Conservation (phyloP, 2,113 vertebrate genomes). For the Dasyornis broadbenti region DNA sequence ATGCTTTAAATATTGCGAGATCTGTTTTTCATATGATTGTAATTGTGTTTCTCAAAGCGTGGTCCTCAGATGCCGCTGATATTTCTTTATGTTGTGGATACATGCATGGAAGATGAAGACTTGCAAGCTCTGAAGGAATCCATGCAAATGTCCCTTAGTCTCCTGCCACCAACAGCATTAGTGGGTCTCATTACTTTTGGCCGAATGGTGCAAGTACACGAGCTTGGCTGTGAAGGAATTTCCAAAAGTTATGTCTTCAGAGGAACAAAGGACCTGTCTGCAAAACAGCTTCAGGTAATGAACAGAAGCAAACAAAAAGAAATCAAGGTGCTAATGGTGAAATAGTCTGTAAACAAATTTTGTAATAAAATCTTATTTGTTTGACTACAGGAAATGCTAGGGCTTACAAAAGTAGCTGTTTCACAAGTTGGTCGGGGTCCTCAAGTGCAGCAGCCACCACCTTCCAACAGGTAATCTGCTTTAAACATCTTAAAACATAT, state of each 20-base stretch:
- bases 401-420: slow-evolving; percentile 85
- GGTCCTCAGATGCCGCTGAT: slow-evolving; percentile 97
- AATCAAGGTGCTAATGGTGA: not conserved
- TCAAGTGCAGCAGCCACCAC: slow-evolving; percentile 82
- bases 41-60: slow-evolving; percentile 73
- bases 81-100: slow-evolving; percentile 97
- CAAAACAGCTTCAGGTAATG: slow-evolving; percentile 94
- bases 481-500: not conserved
- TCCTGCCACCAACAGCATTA: slow-evolving; percentile 90
- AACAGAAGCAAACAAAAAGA: not conserved
- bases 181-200: slow-evolving; percentile 98
- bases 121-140: slow-evolving; percentile 96
- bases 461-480: slow-evolving; percentile 86
- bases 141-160: slow-evolving; percentile 95
- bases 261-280: slow-evolving; percentile 92
- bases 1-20: not conserved
- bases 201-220: slow-evolving; percentile 97
- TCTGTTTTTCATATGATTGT: not conserved
- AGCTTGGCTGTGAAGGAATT: slow-evolving; percentile 96
- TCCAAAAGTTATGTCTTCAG: slow-evolving; percentile 98
- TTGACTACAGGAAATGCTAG: slow-evolving; percentile 88
- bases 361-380: not conserved
- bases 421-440: slow-evolving; percentile 84
- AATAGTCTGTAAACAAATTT: not conserved
- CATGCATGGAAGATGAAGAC: slow-evolving; percentile 98